Percentiles rank a stretch among this genome's conserved stretches.
Evolutionary conservation across 2,797 vertebrate species (phyloP).

Genomic region (Sitta carolinensis): DNA sequence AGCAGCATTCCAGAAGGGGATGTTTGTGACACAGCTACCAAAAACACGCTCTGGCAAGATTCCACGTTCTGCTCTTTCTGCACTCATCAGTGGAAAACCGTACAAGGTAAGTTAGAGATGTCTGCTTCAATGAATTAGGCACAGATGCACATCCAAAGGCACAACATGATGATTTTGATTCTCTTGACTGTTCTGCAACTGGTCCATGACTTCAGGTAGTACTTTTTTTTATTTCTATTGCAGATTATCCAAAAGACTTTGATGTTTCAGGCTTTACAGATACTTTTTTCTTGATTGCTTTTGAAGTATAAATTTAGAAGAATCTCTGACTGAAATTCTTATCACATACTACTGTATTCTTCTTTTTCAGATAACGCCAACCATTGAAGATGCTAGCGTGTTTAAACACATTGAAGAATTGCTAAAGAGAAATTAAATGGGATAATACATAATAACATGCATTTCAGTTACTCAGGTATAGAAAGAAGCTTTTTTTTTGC

Average conservation of each 20-base stretch:
- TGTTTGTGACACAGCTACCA: constrained; percentile 87
- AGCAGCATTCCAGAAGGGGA: constrained; percentile 87
- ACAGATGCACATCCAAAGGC: background rate
- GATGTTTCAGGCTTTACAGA: background rate
- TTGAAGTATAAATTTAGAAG: background rate
- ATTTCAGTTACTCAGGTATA: background rate
- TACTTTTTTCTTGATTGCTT: background rate
- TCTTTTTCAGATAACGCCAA: constrained; percentile 84
- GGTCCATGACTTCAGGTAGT: background rate
- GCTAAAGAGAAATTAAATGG: constrained; percentile 66
- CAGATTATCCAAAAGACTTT: background rate
- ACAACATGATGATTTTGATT: background rate
- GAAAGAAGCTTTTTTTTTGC: background rate
- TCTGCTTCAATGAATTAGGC: background rate
- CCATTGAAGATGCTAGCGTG: constrained; percentile 90
- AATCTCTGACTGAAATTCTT: background rate
- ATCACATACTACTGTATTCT: background rate
- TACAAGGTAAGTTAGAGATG: constrained; percentile 80
- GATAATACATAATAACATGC: background rate
- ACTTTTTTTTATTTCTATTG: background rate
- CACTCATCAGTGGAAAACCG: constrained; percentile 87
- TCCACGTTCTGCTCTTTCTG: constrained; percentile 86
- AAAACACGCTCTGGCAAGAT: constrained; percentile 97
- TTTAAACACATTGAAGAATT: constrained; percentile 87
- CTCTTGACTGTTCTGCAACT: background rate